Evolutionary conservation across 2,888 invertebrate genomes (phyloP).

Genomic region (Eupithecia tripunctaria): DNA sequence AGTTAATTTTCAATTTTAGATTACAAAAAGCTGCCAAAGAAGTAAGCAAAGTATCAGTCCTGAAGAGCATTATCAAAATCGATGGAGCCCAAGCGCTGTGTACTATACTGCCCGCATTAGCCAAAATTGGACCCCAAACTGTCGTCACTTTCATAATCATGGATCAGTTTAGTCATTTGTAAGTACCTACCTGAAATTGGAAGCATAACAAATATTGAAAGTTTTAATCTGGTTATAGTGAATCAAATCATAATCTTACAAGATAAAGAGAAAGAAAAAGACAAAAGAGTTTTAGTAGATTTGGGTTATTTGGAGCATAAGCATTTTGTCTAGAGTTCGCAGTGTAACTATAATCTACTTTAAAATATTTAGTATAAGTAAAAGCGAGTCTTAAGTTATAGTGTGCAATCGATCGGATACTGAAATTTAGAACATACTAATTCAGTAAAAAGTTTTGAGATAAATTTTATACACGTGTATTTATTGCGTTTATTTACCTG

Average conservation of each 20-base stretch:
- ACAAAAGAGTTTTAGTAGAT: no score
- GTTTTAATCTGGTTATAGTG: neutral
- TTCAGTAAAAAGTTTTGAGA: neutral
- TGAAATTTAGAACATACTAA: neutral
- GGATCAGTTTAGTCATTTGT: neutral
- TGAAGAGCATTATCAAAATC: neutral
- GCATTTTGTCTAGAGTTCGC: neutral
- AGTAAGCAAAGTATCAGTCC: neutral
- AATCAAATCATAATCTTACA: neutral
- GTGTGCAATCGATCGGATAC: neutral
- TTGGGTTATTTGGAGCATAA: neutral
- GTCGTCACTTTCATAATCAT: neutral
- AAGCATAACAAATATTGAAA: neutral
- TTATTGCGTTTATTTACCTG: no score
- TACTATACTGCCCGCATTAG: neutral
- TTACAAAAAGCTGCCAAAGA: neutral
- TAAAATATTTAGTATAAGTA: neutral
- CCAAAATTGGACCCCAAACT: conserved; percentile 1
- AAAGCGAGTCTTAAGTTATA: neutral
- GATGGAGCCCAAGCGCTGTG: no score
- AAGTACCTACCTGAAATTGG: no score
- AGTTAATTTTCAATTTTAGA: neutral
- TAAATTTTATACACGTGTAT: no score
- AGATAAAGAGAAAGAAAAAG: no score
- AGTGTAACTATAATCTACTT: neutral